A percentile compares a stretch with the other conserved stretches of the same genome.
Conservation (phyloP, 2,797 vertebrate species). For the Silurus lanzhouensis region DNA sequence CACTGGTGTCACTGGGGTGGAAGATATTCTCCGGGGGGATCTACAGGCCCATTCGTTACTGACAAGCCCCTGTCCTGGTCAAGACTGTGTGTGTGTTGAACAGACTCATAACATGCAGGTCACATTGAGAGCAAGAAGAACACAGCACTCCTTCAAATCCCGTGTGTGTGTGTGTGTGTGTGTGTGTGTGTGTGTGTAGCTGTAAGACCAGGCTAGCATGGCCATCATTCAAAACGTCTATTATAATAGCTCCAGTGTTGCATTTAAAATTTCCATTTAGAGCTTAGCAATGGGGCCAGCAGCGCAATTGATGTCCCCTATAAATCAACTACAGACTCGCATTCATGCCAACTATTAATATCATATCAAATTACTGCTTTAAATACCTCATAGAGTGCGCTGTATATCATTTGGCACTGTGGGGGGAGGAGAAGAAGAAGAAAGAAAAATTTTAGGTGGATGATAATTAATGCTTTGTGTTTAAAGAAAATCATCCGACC, state of each 20-base stretch:
- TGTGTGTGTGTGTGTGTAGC: constrained; percentile 13
- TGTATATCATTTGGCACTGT: neutral
- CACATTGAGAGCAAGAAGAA: constrained; percentile 37
- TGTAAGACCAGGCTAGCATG: constrained; percentile 3
- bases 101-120: constrained; percentile 38
- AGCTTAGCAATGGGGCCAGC: constrained; percentile 9
- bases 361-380: constrained; percentile 17
- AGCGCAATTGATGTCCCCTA: constrained; percentile 9
- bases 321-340: constrained; percentile 17
- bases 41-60: constrained; percentile 43
- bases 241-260: constrained; percentile 22
- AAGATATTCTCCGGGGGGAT: constrained; percentile 43
- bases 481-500: neutral
- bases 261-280: constrained; percentile 28
- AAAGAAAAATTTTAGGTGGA: neutral
- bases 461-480: neutral
- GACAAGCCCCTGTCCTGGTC: constrained; percentile 37
- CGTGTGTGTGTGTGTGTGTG: neutral
- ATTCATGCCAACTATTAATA: constrained; percentile 17
- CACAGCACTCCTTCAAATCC: constrained; percentile 16
- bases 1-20: constrained; percentile 23
- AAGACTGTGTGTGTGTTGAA: constrained; percentile 31
- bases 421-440: too few relatives aligned
- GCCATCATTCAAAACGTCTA: constrained; percentile 35
- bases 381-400: neutral